A percentile compares a stretch with the other conserved stretches of the same genome.
Evolutionary conservation across 2,797 vertebrate species (phyloP).

Genomic region (Margarornis squamiger): DNA sequence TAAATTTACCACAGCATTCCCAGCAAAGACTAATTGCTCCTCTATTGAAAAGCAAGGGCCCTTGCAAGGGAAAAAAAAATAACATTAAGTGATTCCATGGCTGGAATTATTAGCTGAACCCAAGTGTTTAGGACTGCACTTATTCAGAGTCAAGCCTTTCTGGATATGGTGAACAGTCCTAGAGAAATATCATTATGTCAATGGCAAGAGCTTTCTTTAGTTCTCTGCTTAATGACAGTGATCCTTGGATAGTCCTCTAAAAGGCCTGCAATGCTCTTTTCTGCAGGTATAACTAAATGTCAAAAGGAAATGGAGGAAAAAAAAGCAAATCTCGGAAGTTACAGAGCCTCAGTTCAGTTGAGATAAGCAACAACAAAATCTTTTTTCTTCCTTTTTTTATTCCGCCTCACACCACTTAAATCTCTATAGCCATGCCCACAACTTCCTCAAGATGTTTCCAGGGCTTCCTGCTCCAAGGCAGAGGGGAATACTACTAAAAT

Average conservation of each 20-base stretch:
- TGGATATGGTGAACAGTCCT: background rate
- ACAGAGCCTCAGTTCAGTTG: background rate
- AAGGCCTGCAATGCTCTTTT: background rate
- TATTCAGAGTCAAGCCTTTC: background rate
- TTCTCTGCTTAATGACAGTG: fast-evolving
- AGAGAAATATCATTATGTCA: fast-evolving
- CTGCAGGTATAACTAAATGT: background rate
- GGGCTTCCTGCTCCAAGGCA: background rate
- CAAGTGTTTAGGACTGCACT: background rate
- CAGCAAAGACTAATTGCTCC: background rate
- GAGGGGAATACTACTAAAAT: background rate
- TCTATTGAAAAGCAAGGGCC: background rate
- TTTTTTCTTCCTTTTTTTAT: background rate
- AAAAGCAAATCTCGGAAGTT: background rate
- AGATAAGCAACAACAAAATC: background rate
- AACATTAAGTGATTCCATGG: background rate
- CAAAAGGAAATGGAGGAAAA: background rate
- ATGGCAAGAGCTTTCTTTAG: background rate
- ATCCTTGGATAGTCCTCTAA: background rate
- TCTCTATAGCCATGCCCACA: background rate
- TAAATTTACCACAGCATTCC: background rate
- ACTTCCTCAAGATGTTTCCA: background rate
- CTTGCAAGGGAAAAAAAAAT: background rate
- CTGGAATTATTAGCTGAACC: background rate
- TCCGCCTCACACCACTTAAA: background rate